These are phyloP conservation scores for Drosophila leonis DNA, from an alignment of 2,888 invertebrate genomes.

Conservation along the genomic window DNA sequence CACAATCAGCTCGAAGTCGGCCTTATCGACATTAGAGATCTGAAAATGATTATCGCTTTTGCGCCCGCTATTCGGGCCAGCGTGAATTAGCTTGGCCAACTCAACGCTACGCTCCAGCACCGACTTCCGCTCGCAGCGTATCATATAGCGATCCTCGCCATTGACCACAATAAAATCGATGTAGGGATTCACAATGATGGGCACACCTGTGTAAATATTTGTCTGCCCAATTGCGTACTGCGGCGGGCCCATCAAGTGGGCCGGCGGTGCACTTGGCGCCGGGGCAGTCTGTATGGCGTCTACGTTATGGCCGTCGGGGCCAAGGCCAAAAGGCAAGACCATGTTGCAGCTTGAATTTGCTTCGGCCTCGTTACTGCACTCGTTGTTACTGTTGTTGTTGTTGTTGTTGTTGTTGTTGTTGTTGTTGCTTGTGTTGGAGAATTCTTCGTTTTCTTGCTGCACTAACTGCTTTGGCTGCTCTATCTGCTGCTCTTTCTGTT, in stretches of 20 bases:
- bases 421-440: conserved; percentile 1
- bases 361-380: conserved; percentile 4
- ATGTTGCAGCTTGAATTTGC: conserved; percentile 51
- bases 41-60: conserved; percentile 85
- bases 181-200: conserved; percentile 83
- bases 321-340: conserved; percentile 84
- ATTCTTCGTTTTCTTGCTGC: neutral
- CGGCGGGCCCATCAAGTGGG: conserved; percentile 64
- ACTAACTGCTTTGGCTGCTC: neutral
- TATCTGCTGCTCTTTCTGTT: neutral
- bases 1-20: conserved; percentile 84
- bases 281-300: conserved; percentile 74
- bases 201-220: conserved; percentile 80
- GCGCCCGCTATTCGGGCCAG: conserved; percentile 84
- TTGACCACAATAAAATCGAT: conserved; percentile 85
- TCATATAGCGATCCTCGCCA: conserved; percentile 85
- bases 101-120: conserved; percentile 84
- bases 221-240: conserved; percentile 71
- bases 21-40: conserved; percentile 84
- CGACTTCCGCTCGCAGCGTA: conserved; percentile 84
- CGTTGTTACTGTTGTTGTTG: conserved; percentile 13
- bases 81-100: conserved; percentile 84
- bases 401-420: neutral
- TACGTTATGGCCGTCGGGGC: conserved; percentile 82
- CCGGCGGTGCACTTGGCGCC: conserved; percentile 84